Base-by-base conservation (phyloP, 2,113 vertebrate genomes). In the Potamarius usumacintae region DNA sequence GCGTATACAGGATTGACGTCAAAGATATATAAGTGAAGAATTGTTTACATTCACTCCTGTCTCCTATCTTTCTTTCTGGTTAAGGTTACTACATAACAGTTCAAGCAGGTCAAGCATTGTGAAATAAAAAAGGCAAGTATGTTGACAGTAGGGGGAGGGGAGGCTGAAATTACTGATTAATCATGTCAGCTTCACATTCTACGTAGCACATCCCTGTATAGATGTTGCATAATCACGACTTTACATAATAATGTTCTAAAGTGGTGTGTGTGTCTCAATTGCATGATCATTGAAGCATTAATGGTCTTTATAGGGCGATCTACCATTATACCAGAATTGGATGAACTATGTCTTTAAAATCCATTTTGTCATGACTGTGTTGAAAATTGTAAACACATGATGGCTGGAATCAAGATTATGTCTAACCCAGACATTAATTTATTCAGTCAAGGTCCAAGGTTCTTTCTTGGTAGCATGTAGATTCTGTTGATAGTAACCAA, bases 1-100 rank as follows among this genome's bases (percentile, higher is more conserved):
- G 22, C 15, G 71, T 82, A 86, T 72, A 76, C 79, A 74, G 34
- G n/a, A 62, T 55, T 72, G 85, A 87, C 76, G 4, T 86, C 60
- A 86, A 69, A 57, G 20, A 80, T 63, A 80, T 22, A 67, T 80
- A 80, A 80, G n/a, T 67, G 42, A 85, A 48, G 17, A 60, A 30
- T 27, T 58, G 34, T 60, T 80, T 86, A 65, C 34, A 22, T 53
- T 67, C 48, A 7, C 10, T 34, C 8, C 74, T 72, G 8, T 58
- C 9, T 72, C 34, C 42, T 48, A 42, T 42, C 42, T 42, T 48
- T 69, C 25, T 42, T 72, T 27, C 58, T 69, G 50, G 57, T 72
- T 52, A 86, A 60, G 22, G 63, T 60, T 50, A 52, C 53, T 60
- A 30, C 65, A 57, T 72, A 71, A 79, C 27, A 69, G 20, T n/a